Evolutionary conservation across 2,888 invertebrate species (phyloP).

Genomic region (Mimas tiliae): DNA sequence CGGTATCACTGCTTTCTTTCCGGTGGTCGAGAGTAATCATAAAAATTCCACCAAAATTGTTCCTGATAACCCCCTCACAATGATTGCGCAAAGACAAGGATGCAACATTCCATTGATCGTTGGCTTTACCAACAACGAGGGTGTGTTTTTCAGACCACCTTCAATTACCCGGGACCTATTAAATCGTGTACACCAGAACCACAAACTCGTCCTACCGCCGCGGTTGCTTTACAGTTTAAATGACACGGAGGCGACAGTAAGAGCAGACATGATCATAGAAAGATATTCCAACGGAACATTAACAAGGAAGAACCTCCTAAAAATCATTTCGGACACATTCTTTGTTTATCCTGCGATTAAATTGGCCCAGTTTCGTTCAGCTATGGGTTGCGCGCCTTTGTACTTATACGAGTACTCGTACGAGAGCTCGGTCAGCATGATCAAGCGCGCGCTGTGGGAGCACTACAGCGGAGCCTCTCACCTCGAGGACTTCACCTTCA

Average conservation of each 20-base stretch:
- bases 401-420: slow-evolving; percentile 75
- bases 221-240: slow-evolving; percentile 30
- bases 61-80: slow-evolving; percentile 38
- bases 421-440: slow-evolving; percentile 64
- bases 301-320: slow-evolving; percentile 35
- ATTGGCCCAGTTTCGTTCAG: slow-evolving; percentile 34
- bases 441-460: slow-evolving; percentile 49
- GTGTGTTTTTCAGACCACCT: slow-evolving; percentile 31
- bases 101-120: slow-evolving; percentile 39
- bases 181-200: slow-evolving; percentile 30
- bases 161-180: slow-evolving; percentile 29
- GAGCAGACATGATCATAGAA: slow-evolving; percentile 28
- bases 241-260: background rate
- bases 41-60: slow-evolving; percentile 40
- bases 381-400: slow-evolving; percentile 51
- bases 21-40: slow-evolving; percentile 38
- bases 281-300: slow-evolving; percentile 37
- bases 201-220: slow-evolving; percentile 31
- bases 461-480: slow-evolving; percentile 61
- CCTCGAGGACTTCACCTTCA: slow-evolving; percentile 71
- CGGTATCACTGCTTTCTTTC: slow-evolving; percentile 38
- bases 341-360: slow-evolving; percentile 42
- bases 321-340: slow-evolving; percentile 34
- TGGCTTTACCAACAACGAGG: slow-evolving; percentile 33
- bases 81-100: slow-evolving; percentile 40